These are phyloP conservation scores for Sebastes flavidus DNA, from an alignment of 2,797 vertebrate species.

Conservation along the genomic window DNA sequence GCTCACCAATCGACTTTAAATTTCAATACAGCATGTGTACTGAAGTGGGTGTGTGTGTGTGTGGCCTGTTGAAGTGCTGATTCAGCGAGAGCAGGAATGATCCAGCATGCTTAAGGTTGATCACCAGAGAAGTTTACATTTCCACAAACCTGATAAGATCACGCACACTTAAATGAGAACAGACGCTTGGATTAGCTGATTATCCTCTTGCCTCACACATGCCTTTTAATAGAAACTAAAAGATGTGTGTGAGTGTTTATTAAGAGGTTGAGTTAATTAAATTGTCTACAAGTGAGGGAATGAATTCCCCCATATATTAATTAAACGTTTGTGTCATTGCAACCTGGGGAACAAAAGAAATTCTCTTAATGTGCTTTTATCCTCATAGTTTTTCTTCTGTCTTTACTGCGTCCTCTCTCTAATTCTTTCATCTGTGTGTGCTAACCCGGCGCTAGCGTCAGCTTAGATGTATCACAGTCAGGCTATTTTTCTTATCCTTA, in stretches of 20 bases:
- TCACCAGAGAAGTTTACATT: slow-evolving; percentile 19
- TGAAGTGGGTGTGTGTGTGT: background rate
- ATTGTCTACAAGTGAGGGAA: background rate
- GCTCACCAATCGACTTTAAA: background rate
- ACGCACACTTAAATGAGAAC: background rate
- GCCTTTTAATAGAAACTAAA: background rate
- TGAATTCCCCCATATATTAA: background rate
- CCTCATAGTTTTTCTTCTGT: no score
- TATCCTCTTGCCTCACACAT: background rate
- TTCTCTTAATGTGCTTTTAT: background rate
- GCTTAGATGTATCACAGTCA: slow-evolving; percentile 4
- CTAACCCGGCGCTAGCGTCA: background rate
- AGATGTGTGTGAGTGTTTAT: background rate
- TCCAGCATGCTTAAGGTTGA: slow-evolving; percentile 1
- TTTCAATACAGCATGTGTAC: background rate
- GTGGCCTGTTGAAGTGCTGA: background rate
- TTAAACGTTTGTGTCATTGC: slow-evolving; percentile 7
- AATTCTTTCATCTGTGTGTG: background rate
- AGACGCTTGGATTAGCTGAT: background rate
- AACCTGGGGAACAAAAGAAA: background rate
- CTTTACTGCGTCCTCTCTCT: background rate
- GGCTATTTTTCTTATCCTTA: background rate
- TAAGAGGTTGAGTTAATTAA: slow-evolving; percentile 14
- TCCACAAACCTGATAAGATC: background rate
- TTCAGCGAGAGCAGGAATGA: background rate